Evolutionary conservation across 2,888 invertebrate genomes (phyloP).

Genomic region (Dasypogon diadema): DNA sequence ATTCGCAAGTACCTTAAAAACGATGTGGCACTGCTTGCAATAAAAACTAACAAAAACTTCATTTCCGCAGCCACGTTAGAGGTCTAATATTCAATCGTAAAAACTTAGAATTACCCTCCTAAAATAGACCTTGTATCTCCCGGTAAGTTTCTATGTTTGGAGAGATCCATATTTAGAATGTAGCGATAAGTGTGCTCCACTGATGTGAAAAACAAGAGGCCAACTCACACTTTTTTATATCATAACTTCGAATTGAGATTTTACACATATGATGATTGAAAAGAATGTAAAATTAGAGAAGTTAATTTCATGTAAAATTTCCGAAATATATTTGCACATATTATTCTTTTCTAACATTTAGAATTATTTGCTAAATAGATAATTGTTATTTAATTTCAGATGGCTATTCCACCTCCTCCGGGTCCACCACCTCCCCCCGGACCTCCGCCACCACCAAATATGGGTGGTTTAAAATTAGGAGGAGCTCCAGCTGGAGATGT

Average conservation of each 20-base stretch:
- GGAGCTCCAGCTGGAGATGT: conserved; percentile 70
- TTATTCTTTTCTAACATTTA: too few species aligned
- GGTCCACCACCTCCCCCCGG: conserved; percentile 75
- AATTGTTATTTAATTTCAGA: conserved; percentile 60
- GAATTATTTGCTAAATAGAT: too few species aligned
- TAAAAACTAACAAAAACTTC: too few species aligned
- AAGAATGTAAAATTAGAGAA: too few species aligned
- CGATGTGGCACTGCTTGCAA: too few species aligned
- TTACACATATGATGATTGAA: too few species aligned
- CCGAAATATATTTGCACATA: too few species aligned
- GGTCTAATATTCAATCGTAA: background rate
- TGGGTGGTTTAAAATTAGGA: conserved; percentile 63
- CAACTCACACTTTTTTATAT: background rate
- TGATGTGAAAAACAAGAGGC: background rate
- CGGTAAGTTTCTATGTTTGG: background rate
- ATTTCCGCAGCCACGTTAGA: too few species aligned
- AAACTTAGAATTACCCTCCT: background rate
- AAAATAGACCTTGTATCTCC: conserved; percentile 5
- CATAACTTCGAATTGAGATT: background rate
- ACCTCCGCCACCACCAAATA: conserved; percentile 75
- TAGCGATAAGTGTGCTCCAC: background rate
- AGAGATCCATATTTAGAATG: background rate
- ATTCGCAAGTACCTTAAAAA: too few species aligned
- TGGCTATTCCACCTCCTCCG: conserved; percentile 72
- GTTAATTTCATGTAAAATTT: too few species aligned